Percentiles rank a stretch among this genome's conserved stretches.
phyloP scores from a whole-genome alignment of 2,113 vertebrate species.

The Stictonetta naevosa region DNA sequence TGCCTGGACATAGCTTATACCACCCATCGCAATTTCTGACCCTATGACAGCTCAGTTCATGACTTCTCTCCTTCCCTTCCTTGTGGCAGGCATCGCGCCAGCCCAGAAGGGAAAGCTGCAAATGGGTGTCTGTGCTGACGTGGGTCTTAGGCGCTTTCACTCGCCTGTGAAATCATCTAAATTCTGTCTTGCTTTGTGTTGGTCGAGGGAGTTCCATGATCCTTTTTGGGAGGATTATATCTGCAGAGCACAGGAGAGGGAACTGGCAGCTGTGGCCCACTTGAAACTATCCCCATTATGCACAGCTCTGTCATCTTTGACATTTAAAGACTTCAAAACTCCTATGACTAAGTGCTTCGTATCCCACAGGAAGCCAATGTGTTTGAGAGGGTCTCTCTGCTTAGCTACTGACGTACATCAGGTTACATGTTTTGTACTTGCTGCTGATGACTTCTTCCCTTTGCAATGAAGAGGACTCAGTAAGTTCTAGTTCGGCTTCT shows the following conservation, averaged over 20 bases:
- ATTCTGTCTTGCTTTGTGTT: not conserved
- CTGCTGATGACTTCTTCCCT: not conserved
- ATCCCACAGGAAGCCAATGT: not conserved
- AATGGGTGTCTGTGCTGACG: not conserved
- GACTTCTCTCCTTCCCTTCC: not conserved
- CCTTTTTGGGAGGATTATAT: not conserved
- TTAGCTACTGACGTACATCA: not conserved
- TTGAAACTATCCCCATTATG: not conserved
- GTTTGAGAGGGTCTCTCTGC: not conserved
- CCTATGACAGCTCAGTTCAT: not conserved
- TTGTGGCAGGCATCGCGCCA: rapidly evolving
- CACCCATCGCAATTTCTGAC: not conserved
- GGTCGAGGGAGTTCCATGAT: not conserved
- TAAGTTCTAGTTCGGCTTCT: not conserved
- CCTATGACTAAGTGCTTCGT: not conserved
- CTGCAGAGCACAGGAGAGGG: not conserved
- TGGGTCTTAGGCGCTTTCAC: not conserved
- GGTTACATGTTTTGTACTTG: not conserved
- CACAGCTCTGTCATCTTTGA: not conserved
- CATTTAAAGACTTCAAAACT: not conserved
- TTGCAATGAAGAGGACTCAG: not conserved
- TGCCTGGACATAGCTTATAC: not conserved
- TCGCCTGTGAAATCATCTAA: not conserved
- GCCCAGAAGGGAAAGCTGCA: not conserved
- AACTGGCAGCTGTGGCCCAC: not conserved